Conservation (phyloP, 2,797 vertebrate species). For the Molossus alvarezi region DNA sequence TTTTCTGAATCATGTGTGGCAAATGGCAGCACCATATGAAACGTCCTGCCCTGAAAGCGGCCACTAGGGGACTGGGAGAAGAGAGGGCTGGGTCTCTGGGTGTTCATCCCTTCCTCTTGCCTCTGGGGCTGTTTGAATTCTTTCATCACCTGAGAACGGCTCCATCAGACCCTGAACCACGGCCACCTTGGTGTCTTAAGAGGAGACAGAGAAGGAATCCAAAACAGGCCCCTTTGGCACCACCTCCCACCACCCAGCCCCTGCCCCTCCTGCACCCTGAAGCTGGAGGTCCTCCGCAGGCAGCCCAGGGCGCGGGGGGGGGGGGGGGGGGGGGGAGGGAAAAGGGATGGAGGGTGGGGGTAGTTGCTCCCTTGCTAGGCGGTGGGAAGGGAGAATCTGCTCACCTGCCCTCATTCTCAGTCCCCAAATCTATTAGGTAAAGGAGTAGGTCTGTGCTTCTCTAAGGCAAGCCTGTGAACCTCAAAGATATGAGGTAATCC, state of each 20-base stretch:
- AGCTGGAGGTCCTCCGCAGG: neutral
- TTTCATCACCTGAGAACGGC: neutral
- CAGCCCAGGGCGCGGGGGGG: neutral
- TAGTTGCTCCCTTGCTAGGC: accelerated
- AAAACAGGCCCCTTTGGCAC: neutral
- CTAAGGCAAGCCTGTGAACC: neutral
- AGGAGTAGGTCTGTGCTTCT: neutral
- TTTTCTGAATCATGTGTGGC: neutral
- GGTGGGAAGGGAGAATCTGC: neutral
- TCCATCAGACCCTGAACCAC: neutral
- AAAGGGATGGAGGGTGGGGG: neutral
- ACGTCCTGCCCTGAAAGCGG: neutral
- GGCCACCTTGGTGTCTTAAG: neutral
- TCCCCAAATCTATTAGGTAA: neutral
- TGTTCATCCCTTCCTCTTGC: neutral
- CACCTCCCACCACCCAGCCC: neutral
- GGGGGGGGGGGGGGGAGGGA: neutral
- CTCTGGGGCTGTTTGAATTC: neutral
- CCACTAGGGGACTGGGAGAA: neutral
- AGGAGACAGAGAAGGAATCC: neutral
- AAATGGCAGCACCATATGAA: neutral
- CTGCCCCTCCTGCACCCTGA: neutral
- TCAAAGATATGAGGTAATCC: neutral
- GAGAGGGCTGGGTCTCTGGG: neutral
- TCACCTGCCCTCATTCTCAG: neutral